Conservation (phyloP, 2,113 vertebrate genomes). For the Noctilio leporinus region DNA sequence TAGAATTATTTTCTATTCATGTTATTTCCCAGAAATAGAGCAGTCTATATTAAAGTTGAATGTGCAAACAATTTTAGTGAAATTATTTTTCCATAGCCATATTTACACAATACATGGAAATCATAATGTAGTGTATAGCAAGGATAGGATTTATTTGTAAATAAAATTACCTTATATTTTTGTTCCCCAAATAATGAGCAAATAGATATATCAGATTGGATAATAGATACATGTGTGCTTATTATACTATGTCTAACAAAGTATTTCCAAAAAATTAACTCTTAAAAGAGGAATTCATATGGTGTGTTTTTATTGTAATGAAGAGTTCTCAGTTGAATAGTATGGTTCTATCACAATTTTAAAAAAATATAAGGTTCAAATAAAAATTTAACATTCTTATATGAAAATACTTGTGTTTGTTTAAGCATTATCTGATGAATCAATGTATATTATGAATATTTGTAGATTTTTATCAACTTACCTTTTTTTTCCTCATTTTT, state of each 20-base stretch:
- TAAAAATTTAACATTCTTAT: neutral
- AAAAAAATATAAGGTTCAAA: neutral
- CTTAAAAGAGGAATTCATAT: neutral
- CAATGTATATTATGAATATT: neutral
- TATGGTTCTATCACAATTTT: neutral
- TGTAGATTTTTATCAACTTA: neutral
- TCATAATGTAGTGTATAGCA: constrained; percentile 31
- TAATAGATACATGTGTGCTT: constrained; percentile 40
- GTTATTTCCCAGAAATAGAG: constrained; percentile 34
- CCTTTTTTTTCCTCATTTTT: neutral
- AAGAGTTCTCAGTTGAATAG: neutral
- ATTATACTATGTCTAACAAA: neutral
- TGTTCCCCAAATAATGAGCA: neutral
- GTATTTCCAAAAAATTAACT: neutral
- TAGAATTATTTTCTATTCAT: neutral
- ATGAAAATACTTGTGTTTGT: neutral
- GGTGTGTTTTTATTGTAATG: neutral
- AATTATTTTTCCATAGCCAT: constrained; percentile 33
- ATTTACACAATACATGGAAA: constrained; percentile 27
- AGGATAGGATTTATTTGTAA: constrained; percentile 20
- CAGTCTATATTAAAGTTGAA: constrained; percentile 12
- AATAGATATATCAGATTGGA: constrained; percentile 46
- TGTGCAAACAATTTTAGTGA: constrained; percentile 20
- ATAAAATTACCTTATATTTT: constrained; percentile 38
- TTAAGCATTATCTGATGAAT: neutral